Evolutionary conservation across 2,113 vertebrate species (phyloP).

Genomic region (Caracal caracal): DNA sequence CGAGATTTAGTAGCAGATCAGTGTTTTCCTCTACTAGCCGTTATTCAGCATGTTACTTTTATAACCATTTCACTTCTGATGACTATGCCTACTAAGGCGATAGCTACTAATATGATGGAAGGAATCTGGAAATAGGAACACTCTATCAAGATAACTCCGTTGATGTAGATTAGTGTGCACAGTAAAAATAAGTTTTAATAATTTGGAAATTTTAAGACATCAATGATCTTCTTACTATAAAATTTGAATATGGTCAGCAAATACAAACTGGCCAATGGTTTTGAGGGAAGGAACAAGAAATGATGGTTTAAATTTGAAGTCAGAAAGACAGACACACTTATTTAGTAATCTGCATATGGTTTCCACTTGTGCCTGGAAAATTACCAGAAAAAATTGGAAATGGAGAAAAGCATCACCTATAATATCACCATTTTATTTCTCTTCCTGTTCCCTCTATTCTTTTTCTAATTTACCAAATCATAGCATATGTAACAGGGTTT

Average conservation of each 20-base stretch:
- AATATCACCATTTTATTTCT: background rate
- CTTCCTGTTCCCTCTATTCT: background rate
- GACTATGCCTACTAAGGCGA: background rate
- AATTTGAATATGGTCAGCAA: background rate
- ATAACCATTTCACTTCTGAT: background rate
- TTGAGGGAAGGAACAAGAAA: background rate
- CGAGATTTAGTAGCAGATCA: background rate
- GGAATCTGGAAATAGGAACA: background rate
- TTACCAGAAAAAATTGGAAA: slow-evolving; percentile 8
- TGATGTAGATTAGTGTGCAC: background rate
- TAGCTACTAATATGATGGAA: background rate
- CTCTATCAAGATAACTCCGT: background rate
- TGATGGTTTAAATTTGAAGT: background rate
- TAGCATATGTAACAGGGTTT: background rate
- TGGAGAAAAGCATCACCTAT: background rate
- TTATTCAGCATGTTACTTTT: background rate
- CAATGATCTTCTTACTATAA: slow-evolving; percentile 21
- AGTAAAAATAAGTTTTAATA: background rate
- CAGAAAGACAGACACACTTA: background rate
- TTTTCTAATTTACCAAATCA: background rate
- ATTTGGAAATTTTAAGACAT: slow-evolving; percentile 9
- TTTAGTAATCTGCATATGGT: background rate
- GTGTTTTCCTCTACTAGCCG: background rate
- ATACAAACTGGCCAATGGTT: background rate
- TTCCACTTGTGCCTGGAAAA: background rate